phyloP scores from a whole-genome alignment of 2,113 vertebrate genomes.

The Neoarius graeffei region DNA sequence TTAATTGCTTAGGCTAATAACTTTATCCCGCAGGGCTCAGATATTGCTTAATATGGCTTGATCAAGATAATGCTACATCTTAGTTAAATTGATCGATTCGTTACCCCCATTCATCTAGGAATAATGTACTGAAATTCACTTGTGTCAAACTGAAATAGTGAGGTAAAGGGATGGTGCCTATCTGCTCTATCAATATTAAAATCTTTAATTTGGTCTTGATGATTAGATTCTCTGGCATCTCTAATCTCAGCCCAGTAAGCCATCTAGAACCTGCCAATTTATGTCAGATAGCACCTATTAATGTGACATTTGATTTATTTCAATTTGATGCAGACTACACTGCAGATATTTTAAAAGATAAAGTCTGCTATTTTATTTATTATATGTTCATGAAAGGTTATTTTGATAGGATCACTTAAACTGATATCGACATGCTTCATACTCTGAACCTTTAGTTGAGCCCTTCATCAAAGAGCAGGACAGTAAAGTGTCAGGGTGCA shows the following conservation, averaged over 20 bases:
- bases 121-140: slow-evolving; percentile 50
- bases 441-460: slow-evolving; percentile 48
- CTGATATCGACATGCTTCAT: slow-evolving; percentile 64
- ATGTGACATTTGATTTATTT: slow-evolving; percentile 89
- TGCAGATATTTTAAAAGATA: slow-evolving; percentile 88
- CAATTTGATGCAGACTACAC: slow-evolving; percentile 85
- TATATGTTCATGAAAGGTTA: slow-evolving; percentile 86
- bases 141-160: slow-evolving; percentile 34
- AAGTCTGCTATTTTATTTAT: slow-evolving; percentile 79
- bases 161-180: slow-evolving; percentile 26
- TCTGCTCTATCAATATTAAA: slow-evolving; percentile 52
- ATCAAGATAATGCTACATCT: slow-evolving; percentile 68
- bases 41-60: slow-evolving; percentile 62
- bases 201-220: slow-evolving; percentile 58
- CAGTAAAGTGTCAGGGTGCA: slow-evolving; percentile 65
- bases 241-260: slow-evolving; percentile 44
- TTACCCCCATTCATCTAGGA: slow-evolving; percentile 47
- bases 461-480: slow-evolving; percentile 81
- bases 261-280: slow-evolving; percentile 46
- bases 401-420: slow-evolving; percentile 86
- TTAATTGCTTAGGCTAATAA: slow-evolving; percentile 64
- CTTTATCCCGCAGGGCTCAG: slow-evolving; percentile 61
- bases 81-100: slow-evolving; percentile 58
- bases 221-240: slow-evolving; percentile 49
- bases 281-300: slow-evolving; percentile 83